phyloP scores from a whole-genome alignment of 1,140 invertebrate species.

The Caenorhabditis elegans region WBcel235 BX284606.5:5294001-5294500 shows the following conservation, averaged over 20 bases:
- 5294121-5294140: background rate
- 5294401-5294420: too few relatives aligned
- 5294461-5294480: too few relatives aligned
- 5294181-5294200: background rate
- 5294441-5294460: too few relatives aligned
- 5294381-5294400: too few relatives aligned
- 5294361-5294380: too few relatives aligned
- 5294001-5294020: background rate
- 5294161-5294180: slow-evolving; percentile 15
- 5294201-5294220: background rate
- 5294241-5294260: background rate
- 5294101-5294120: background rate
- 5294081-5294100: background rate
- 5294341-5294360: too few relatives aligned
- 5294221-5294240: background rate
- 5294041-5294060: background rate
- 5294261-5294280: background rate
- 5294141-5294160: slow-evolving; percentile 24
- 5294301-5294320: background rate
- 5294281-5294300: background rate
- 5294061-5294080: background rate
- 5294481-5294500: too few relatives aligned
- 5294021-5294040: slow-evolving; percentile 7
- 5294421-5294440: too few relatives aligned
- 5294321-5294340: too few relatives aligned